Conservation (phyloP, 35 echinoderm and acorn worm species). For the Acanthaster planci region DNA sequence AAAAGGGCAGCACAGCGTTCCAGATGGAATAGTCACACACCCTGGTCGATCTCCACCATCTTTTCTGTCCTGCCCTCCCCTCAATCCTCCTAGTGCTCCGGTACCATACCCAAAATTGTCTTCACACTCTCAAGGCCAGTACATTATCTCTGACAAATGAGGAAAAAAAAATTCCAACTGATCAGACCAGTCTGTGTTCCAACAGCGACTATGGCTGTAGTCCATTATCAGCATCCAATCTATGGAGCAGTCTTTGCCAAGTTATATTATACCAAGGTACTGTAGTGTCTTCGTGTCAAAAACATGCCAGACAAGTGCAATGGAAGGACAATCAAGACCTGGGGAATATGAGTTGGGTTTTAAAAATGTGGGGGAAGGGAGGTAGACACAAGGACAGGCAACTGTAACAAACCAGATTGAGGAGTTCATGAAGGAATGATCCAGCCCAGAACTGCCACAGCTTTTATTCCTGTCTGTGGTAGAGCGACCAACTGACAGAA, state of each 20-base stretch:
- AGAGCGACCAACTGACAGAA: no score
- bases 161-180: background rate
- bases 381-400: background rate
- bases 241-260: background rate
- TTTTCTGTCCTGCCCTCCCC: no score
- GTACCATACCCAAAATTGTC: background rate
- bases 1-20: background rate
- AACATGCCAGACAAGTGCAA: background rate
- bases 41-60: background rate
- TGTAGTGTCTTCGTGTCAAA: background rate
- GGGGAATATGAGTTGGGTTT: background rate
- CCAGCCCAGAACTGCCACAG: no score
- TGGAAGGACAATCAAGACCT: slow-evolving; percentile 13
- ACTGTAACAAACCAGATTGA: background rate
- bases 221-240: slow-evolving; percentile 14
- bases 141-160: slow-evolving; percentile 19
- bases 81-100: no score
- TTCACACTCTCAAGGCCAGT: slow-evolving; percentile 1
- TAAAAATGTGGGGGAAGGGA: background rate
- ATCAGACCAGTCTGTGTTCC: background rate
- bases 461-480: no score
- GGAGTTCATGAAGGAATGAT: background rate
- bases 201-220: background rate
- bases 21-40: no score
- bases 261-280: no score